Conservation (phyloP, 1,140 invertebrate genomes). For the Harlomillsia oculata region DNA sequence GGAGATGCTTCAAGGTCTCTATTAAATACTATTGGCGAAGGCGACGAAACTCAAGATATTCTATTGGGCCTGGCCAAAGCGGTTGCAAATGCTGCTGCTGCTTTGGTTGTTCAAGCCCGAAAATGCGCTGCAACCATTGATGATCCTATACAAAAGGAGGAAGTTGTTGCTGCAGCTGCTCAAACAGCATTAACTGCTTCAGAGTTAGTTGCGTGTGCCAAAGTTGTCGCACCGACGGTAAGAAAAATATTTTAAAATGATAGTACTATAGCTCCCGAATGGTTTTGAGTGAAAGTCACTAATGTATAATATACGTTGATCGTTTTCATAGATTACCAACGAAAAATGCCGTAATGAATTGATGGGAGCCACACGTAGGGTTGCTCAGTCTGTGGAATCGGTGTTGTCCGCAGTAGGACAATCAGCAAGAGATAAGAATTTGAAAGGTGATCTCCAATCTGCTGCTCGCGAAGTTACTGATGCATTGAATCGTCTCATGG, state of each 20-base stretch:
- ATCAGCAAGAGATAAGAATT: slow-evolving; percentile 49
- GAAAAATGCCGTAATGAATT: slow-evolving; percentile 82
- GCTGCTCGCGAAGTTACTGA: slow-evolving; percentile 83
- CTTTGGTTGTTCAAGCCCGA: slow-evolving; percentile 87
- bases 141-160: slow-evolving; percentile 52
- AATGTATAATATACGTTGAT: neutral
- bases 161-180: slow-evolving; percentile 87
- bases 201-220: slow-evolving; percentile 78
- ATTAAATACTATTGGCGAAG: slow-evolving; percentile 88
- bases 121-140: slow-evolving; percentile 78
- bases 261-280: neutral
- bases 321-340: slow-evolving; percentile 42
- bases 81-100: slow-evolving; percentile 92
- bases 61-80: slow-evolving; percentile 83
- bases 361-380: slow-evolving; percentile 82
- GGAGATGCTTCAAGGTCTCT: slow-evolving; percentile 92
- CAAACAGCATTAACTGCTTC: slow-evolving; percentile 94
- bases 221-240: slow-evolving; percentile 60
- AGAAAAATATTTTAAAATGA: neutral
- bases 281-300: neutral
- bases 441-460: slow-evolving; percentile 64
- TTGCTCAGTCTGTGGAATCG: slow-evolving; percentile 80
- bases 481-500: slow-evolving; percentile 79
- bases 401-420: slow-evolving; percentile 78
- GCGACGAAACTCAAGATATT: slow-evolving; percentile 74